Base-by-base conservation (phyloP, 2,888 invertebrate species). In the Phaonia tiefii region DNA sequence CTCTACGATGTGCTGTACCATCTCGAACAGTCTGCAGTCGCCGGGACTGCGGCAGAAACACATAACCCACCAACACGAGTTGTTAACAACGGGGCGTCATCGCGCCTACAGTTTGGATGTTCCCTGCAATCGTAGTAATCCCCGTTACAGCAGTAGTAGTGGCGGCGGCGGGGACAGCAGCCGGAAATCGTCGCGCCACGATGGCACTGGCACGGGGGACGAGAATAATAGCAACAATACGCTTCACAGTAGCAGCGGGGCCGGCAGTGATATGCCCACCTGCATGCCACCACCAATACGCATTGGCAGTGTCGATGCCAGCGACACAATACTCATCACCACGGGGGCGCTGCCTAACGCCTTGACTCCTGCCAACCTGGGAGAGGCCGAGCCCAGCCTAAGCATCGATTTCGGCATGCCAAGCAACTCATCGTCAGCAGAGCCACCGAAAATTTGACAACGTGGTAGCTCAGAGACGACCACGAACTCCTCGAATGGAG, bases 71-170 rank as follows among this genome's bases (percentile, higher is more conserved):
- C 84, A 84, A 67, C 85, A 86, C 22, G 87, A 87, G 25, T 60
- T 87, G 15, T 83, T 85, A 17, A 85, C 83, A 46, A 80, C 85
- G 3, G 86, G 88, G 8, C 85, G 89, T 1, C 87, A 89, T 82
- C 88, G 91, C n/a, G 91, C 91, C 67, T 91, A 90, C 71, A 91
- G 91, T 70, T 79, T 91, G 65, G 91, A 91, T 78, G 91, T 91
- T 75, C 91, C 91, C 11, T 85, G 88, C 83, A 87, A 85, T 51
- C 86, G 89, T 11, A 88, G 87, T 26, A 85, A 86, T 46, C 88
- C 89, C 2, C 89, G 89, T 69, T 89, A 89, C 69, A 90, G 90
- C 82, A 88, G 88, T 76, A 87, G 88, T 39, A 87, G 87, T 51
- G 87, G 86, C 44, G 87, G 87, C 49, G 88, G 88, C 69, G 90